A percentile compares a stretch with the other conserved stretches of the same genome.
Evolutionary conservation across 37 sponge, comb jelly and placozoan genomes (phyloP).

Genomic region (Petrosia ficiformis): DNA sequence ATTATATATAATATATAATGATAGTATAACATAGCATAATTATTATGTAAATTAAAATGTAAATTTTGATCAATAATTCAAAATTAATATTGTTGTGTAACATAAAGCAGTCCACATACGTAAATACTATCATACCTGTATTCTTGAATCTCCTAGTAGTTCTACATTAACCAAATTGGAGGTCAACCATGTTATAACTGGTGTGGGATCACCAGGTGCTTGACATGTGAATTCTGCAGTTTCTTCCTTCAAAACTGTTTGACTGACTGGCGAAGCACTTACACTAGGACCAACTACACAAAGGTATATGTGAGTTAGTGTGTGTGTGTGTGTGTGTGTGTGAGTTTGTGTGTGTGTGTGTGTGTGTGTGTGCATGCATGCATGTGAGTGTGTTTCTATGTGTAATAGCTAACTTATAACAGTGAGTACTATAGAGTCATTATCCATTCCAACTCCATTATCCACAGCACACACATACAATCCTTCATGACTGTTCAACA

Average conservation of each 20-base stretch:
- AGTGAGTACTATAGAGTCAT: constrained; percentile 10
- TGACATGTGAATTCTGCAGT: constrained; percentile 32
- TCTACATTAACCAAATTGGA: constrained; percentile 8
- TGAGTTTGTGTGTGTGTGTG: too few relatives aligned
- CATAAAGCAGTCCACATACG: not conserved
- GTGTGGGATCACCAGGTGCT: constrained; percentile 29
- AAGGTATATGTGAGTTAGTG: not conserved
- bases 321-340: too few relatives aligned
- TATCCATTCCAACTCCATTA: not conserved
- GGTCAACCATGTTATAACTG: constrained; percentile 43
- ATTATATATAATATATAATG: too few relatives aligned
- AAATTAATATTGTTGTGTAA: not conserved
- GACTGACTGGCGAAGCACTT: constrained; percentile 10
- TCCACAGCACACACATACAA: not conserved
- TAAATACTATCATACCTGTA: constrained; percentile 19
- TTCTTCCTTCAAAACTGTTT: not conserved
- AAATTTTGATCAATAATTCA: too few relatives aligned
- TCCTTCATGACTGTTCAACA: not conserved
- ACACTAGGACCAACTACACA: constrained; percentile 27
- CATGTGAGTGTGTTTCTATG: not conserved
- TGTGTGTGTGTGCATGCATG: too few relatives aligned
- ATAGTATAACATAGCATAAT: too few relatives aligned
- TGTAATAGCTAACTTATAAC: constrained; percentile 19
- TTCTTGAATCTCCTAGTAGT: constrained; percentile 16
- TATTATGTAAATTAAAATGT: too few relatives aligned